Base-by-base conservation (phyloP, 2,797 vertebrate species). In the Halcyon chelicuti region DNA sequence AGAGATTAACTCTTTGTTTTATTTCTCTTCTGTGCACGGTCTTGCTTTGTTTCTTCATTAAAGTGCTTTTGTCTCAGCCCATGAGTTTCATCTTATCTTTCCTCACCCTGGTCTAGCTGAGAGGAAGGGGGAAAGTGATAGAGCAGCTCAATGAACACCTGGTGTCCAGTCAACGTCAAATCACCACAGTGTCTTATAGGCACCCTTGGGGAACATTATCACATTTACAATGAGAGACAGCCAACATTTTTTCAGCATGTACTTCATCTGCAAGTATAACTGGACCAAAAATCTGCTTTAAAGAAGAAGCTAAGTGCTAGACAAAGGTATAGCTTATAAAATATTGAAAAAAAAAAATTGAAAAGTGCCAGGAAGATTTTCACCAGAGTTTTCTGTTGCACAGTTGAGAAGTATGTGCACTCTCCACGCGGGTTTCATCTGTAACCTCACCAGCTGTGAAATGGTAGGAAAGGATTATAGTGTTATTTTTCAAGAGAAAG, bases 401-500 rank as follows among this genome's bases (percentile, higher is more conserved):
- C 46, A 91, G 76, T 22, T 63, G 52, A 78, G 44, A 81, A 84
- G 26, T 9, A 15, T 81, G 19, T 60, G 28, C 13, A 16, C 42
- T 71, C n/a, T 81, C 47, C 12, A 52, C 1, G 4, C 0, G 0
- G 37, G 26, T 87, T 93, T 88, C 51, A 78, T 54, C 79, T 88
- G 9, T 63, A 76, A 33, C 61, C 54, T 94, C 47, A 74, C 51
- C 52, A 94, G 62, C 65, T 88, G 37, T 77, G 68, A 80, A 65
- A 88, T 10, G 26, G 46, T 81, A 81, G 17, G 47, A 88, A 90
- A 55, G 28, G 52, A 80, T 90, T 86, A 86, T 39, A 81, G 76
- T 90, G 75, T 5, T 88, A 63, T 47, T 84, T 92, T 88, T 86
- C 57, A 75, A 84, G 29, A 71, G 18, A n/a, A 96, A 90, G n/a